Conservation (phyloP, 2,797 vertebrate genomes). For the Fistularia tabacaria region DNA sequence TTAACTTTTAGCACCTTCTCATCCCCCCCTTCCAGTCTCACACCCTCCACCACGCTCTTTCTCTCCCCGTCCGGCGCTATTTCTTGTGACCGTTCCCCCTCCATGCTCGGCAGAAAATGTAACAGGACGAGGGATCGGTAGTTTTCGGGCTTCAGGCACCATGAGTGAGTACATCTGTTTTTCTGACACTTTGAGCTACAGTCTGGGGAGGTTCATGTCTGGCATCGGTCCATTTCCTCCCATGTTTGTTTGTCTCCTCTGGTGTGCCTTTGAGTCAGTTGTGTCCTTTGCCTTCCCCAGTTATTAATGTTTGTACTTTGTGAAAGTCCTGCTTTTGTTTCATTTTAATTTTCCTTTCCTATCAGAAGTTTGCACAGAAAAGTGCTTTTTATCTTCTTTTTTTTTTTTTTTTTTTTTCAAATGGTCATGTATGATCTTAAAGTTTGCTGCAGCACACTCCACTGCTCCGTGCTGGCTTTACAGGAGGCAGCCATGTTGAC, state of each 20-base stretch:
- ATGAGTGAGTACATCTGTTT: conserved; percentile 74
- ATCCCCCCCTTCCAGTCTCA: conserved; percentile 18
- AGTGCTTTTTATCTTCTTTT: no score
- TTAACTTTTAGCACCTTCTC: conserved; percentile 43
- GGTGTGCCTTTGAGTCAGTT: conserved; percentile 15
- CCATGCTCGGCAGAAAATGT: conserved; percentile 68
- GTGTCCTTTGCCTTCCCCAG: not conserved
- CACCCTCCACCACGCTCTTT: conserved; percentile 11
- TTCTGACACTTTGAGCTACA: conserved; percentile 14
- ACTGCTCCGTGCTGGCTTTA: conserved; percentile 5
- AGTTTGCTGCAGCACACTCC: not conserved
- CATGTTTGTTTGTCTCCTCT: conserved; percentile 4
- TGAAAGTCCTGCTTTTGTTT: not conserved
- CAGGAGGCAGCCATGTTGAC: conserved; percentile 31
- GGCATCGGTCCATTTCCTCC: conserved; percentile 19
- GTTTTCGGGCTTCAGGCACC: conserved; percentile 58
- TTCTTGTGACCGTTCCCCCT: conserved; percentile 45
- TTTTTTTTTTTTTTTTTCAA: not conserved
- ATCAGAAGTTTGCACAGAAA: not conserved
- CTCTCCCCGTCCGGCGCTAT: conserved; percentile 18
- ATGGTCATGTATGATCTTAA: not conserved
- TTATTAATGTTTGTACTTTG: not conserved
- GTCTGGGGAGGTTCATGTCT: conserved; percentile 14
- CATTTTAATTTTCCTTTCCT: no score
- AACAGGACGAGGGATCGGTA: conserved; percentile 52